Base-by-base conservation (phyloP, 2,113 vertebrate species). In the Procavia capensis region DNA sequence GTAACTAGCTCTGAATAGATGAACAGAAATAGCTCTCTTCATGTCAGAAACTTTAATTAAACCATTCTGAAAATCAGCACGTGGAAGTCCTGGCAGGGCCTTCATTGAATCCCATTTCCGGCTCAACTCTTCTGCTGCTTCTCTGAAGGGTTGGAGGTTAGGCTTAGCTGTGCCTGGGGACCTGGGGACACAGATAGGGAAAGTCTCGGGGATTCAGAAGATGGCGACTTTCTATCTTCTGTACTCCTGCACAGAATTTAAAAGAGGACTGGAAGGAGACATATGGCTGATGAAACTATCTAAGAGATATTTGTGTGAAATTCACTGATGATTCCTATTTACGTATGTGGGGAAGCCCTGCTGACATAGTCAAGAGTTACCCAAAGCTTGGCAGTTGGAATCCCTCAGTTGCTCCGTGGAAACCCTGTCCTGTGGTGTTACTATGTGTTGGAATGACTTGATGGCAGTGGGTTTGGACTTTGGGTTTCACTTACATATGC, bases 21-120 rank as follows among this genome's bases (percentile, higher is more conserved):
- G 89, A 96, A 68, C 94, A 97, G 92, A 98, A 97, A 97, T 97
- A 97, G 57, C 90, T 96, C 85, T 97, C 84, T 96, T 97, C 43
- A 24, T 93, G 50, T 97, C 95, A 97, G 86, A 95, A 97, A 97
- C 90, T 97, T 98, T 94, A 98, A 94, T 98, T 97, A 98, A 98
- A 91, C 64, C 76, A 91, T 97, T 97, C 95, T 97, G 97, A 96
- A 98, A 98, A 97, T 87, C 66, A 97, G 86, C 63, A 72, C 64
- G 50, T 70, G 93, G 79, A 92, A 91, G 88, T 61, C 75, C 86
- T 96, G 87, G 64, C 4, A 3, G 80, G 82, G 90, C 45, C 70
- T 93, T 95, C 93, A 94, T 78, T 97, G 96, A 97, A 97, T 97
- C 70, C 72, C 11, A 84, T 68, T 90, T 96, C 91, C 96, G 86